phyloP scores from a whole-genome alignment of 2,797 vertebrate species.

The Serranus cabrilla region DNA sequence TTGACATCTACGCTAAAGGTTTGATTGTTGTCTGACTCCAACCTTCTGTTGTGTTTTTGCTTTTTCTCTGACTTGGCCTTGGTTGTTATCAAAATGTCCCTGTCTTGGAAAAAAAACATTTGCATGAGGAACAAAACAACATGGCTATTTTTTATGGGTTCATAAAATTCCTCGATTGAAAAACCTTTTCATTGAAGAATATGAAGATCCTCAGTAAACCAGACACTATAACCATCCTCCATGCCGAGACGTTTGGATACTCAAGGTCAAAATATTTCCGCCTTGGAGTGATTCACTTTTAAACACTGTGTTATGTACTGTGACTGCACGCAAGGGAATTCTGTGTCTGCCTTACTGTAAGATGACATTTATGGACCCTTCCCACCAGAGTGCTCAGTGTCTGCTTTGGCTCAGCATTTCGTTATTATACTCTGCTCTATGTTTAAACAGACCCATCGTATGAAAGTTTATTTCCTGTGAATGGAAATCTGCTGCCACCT shows the following conservation, averaged over 20 bases:
- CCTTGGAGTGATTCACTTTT: slow-evolving; percentile 21
- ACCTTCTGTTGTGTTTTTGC: background rate
- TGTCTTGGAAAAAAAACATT: background rate
- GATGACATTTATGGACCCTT: slow-evolving; percentile 64
- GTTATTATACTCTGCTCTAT: slow-evolving; percentile 35
- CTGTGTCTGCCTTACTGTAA: slow-evolving; percentile 42
- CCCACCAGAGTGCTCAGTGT: slow-evolving; percentile 37
- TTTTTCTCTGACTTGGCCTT: background rate
- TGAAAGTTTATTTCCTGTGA: background rate
- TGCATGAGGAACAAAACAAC: background rate
- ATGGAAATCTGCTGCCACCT: slow-evolving; percentile 67
- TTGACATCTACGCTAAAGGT: too few species aligned
- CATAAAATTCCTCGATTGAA: background rate
- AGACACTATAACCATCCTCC: background rate
- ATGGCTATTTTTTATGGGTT: background rate
- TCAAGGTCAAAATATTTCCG: slow-evolving; percentile 29
- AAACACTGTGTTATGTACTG: slow-evolving; percentile 5
- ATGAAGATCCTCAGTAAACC: background rate
- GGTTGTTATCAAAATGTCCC: background rate
- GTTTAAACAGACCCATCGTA: background rate
- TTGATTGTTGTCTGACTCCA: background rate
- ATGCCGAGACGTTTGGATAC: background rate
- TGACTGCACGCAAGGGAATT: slow-evolving; percentile 8
- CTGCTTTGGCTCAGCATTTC: slow-evolving; percentile 59
- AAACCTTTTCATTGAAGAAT: background rate